Evolutionary conservation across 2,797 vertebrate species (phyloP), one percentile per base, ranked within the genome.

Genomic region (Molothrus ater): DNA sequence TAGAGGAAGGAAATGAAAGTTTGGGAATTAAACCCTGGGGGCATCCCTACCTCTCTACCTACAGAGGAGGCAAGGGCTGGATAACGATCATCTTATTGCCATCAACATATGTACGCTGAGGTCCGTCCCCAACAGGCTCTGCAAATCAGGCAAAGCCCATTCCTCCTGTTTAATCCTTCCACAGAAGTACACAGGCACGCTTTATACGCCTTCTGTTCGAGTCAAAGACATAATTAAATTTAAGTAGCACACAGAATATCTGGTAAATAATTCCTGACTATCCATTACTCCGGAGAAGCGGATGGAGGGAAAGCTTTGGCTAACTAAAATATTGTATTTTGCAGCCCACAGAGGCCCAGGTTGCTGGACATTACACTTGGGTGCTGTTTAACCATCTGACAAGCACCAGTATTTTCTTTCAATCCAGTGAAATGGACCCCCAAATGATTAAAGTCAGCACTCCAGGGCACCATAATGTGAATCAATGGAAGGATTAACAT

Each of bases 71-170:
- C 63, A 91, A 10, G 90, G 87, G 74, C 66, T 92, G 80, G 88
- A 68, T 95, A 96, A 96, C 1, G 68, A 91, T 84, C 73, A 42
- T 85, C 76, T 97, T 93, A 96, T 83, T 97, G 90, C 64, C 1
- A 0, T 79, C 90, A 83, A 91, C 86, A 93, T 79, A 89, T 86
- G 92, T 54, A 72, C 10, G 0, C 82, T 6, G 19, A 81, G 70
- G 91, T 92, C 84, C 47, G 0, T 86, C 72, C 80, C 81, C 34
- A 2, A 76, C 69, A 96, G 84, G 72, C 51, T 76, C 89, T 81
- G 79, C 85, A 93, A 96, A 95, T 86, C 70, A 92, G 50, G 65
- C 79, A 93, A 53, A 96, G 60, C n/a, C 11, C 29, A 72, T 73
- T 68, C 65, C 84, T 88, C 72, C 56, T 6, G 13, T 56, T 80